Percentiles rank a stretch among this genome's conserved stretches.
These are phyloP conservation scores for Cherax destructor DNA, from an alignment of 1,140 invertebrate genomes.

Conservation along the genomic window DNA sequence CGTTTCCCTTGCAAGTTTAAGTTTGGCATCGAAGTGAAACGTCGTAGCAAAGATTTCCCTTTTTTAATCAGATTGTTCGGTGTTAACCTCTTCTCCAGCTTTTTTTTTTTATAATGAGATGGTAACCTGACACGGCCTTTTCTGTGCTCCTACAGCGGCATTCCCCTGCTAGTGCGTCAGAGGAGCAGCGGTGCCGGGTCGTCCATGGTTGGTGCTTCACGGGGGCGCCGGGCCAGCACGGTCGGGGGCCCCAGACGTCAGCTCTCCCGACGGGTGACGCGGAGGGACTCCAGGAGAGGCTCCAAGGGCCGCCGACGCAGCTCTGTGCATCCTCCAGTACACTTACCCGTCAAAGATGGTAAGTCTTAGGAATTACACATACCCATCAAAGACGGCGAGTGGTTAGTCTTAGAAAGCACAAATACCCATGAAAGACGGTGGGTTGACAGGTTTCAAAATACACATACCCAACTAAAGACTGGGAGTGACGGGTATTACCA, in stretches of 20 bases:
- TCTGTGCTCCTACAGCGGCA: slow-evolving; percentile 34
- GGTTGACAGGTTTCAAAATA: background rate
- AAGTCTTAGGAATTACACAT: background rate
- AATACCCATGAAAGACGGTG: no score
- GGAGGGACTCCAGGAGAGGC: slow-evolving; percentile 48
- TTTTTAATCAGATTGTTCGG: no score
- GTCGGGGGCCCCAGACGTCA: slow-evolving; percentile 49
- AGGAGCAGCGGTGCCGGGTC: slow-evolving; percentile 26
- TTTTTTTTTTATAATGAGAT: no score
- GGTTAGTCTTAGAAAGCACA: no score
- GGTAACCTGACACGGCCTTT: no score
- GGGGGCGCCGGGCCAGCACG: slow-evolving; percentile 39
- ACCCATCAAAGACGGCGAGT: background rate
- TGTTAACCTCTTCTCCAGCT: no score
- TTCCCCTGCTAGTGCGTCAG: slow-evolving; percentile 58
- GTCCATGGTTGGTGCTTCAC: background rate
- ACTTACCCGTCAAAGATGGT: slow-evolving; percentile 56
- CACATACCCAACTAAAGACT: background rate
- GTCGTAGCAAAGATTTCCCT: no score
- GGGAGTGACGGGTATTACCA: background rate
- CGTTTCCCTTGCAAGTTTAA: no score
- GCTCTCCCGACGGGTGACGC: slow-evolving; percentile 37
- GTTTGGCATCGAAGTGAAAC: no score
- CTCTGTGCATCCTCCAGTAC: slow-evolving; percentile 55
- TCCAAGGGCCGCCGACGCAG: slow-evolving; percentile 47